Evolutionary conservation across 2,797 vertebrate genomes (phyloP).

Genomic region (Caiman crocodilus): DNA sequence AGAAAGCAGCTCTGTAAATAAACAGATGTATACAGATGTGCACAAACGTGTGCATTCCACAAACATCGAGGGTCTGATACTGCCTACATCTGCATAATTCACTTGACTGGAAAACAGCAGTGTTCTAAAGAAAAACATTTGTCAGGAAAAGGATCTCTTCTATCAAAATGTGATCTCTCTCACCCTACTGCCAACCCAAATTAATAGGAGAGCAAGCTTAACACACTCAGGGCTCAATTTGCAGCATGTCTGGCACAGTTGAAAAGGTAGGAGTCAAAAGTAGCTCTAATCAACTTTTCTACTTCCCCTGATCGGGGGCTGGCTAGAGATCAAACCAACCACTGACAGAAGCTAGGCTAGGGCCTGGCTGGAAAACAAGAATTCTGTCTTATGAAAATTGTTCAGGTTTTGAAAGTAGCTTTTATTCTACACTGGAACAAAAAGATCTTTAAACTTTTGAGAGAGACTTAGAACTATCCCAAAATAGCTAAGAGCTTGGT

Average conservation of each 20-base stretch:
- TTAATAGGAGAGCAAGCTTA: constrained; percentile 17
- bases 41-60: neutral
- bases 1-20: neutral
- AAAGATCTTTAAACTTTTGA: constrained; percentile 9
- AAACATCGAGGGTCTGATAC: neutral
- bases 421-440: neutral
- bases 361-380: constrained; percentile 33
- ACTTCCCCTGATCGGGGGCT: neutral
- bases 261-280: constrained; percentile 19
- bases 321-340: constrained; percentile 30
- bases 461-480: neutral
- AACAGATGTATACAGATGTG: neutral
- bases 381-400: neutral
- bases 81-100: neutral
- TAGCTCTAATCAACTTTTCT: constrained; percentile 30
- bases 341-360: constrained; percentile 43
- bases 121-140: neutral
- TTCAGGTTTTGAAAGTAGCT: constrained; percentile 12
- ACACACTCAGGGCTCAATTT: constrained; percentile 3
- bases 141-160: neutral
- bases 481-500: neutral
- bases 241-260: constrained; percentile 28
- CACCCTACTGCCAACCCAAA: constrained; percentile 8
- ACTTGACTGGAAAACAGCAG: neutral
- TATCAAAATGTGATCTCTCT: neutral